Evolutionary conservation across 2,888 invertebrate genomes (phyloP), one percentile per base, ranked within the genome.

Genomic region (Axea sp.): DNA sequence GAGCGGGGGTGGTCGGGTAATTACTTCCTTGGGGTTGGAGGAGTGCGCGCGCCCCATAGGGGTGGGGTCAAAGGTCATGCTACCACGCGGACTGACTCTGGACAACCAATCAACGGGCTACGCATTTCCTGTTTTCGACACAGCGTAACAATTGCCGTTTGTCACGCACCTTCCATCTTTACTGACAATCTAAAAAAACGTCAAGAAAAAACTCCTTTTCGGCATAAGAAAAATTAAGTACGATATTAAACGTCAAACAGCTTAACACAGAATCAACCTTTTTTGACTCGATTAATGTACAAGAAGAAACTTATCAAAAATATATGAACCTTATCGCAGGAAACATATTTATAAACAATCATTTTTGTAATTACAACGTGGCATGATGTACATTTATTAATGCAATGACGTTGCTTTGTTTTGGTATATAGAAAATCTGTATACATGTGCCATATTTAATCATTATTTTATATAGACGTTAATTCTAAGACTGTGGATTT

Each of bases 11-110:
- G 81, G 82, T 78, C 78, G 80, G 79, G 84, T 84, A 84, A 84
- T 84, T 84, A 84, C 84, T 84, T 84, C 83, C 83, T 83, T 79
- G 81, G 82, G 82, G 82, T 81, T 80, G 81, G 79, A 83, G 81
- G 81, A 80, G 82, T 84, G 84, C 82, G 82, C 83, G 83, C 83
- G 83, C 80, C 83, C 84, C 80, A 74, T 74, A 79, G 78, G 84
- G 84, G 84, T 82, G 81, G 84, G 84, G 81, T 84, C 83, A 84
- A 76, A 84, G 84, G 84, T 84, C 84, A 84, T 78, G 77, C 80
- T 79, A 80, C 79, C 80, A 78, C 80, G 80, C 80, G 78, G 79
- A 77, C 79, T 78, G 77, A 78, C 77, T 78, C 81, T 77, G 80
- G 77, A 59, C 80, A 74, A 81, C 84, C 84, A 84, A 84, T 84